Evolutionary conservation across 2,113 vertebrate species (phyloP).

Genomic region (Passer montanus): DNA sequence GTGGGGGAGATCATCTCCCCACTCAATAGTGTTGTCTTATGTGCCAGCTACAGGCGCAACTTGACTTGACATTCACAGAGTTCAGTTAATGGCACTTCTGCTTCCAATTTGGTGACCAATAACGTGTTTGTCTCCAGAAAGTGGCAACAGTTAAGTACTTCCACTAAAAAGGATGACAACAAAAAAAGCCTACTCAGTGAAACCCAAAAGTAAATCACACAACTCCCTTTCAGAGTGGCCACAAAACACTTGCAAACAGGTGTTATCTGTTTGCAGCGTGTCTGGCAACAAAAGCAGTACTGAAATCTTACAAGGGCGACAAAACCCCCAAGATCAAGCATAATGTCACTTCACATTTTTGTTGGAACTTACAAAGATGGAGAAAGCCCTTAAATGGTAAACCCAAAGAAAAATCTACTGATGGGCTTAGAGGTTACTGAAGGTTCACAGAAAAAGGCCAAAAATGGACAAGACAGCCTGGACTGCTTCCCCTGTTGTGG

Average conservation of each 20-base stretch:
- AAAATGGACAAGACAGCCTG: background rate
- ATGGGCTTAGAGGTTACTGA: conserved; percentile 7
- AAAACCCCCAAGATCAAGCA: background rate
- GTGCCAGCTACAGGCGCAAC: conserved; percentile 54
- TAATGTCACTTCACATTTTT: conserved; percentile 53
- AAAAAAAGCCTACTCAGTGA: background rate
- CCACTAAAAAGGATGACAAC: background rate
- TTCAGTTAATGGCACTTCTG: conserved; percentile 76
- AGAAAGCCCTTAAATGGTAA: conserved; percentile 61
- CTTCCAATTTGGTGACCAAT: conserved; percentile 69
- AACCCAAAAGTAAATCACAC: background rate
- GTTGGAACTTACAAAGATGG: conserved; percentile 18
- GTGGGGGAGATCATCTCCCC: background rate
- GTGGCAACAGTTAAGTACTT: conserved; percentile 43
- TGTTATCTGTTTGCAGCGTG: background rate
- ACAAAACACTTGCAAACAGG: background rate
- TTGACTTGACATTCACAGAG: conserved; percentile 56
- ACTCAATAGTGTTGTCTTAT: conserved; percentile 43
- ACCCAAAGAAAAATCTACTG: conserved; percentile 15
- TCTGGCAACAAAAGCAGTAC: conserved; percentile 7
- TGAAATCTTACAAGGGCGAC: background rate
- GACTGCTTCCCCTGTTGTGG: background rate
- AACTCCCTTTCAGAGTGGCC: background rate
- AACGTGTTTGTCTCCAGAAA: conserved; percentile 66
- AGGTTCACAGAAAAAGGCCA: background rate